phyloP scores from a whole-genome alignment of 2,113 vertebrate genomes.

The Cochlearius cochlearius region DNA sequence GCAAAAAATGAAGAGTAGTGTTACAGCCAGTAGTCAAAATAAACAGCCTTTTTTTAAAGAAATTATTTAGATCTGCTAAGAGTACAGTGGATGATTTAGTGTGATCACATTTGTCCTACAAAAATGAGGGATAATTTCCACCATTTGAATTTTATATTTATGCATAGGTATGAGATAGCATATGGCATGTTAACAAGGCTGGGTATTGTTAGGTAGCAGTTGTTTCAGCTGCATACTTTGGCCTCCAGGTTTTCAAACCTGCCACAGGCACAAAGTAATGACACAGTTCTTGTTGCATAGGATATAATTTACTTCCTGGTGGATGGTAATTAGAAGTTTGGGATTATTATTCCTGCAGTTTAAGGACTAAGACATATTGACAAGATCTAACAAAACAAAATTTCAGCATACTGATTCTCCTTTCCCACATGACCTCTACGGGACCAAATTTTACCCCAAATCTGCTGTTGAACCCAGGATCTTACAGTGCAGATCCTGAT shows the following conservation, averaged over 20 bases:
- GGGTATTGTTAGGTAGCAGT: neutral
- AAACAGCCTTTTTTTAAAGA: neutral
- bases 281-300: neutral
- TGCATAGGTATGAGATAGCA: neutral
- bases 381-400: neutral
- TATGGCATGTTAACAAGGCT: neutral
- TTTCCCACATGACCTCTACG: neutral
- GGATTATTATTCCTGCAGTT: neutral
- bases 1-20: neutral
- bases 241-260: constrained; percentile 1
- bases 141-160: neutral
- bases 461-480: neutral
- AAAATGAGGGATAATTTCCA: neutral
- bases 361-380: neutral
- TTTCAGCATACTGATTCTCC: neutral
- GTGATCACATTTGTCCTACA: neutral
- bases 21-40: neutral
- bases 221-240: neutral
- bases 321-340: neutral
- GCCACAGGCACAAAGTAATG: neutral
- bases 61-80: neutral
- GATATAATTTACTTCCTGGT: neutral
- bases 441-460: neutral
- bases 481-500: neutral
- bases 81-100: neutral